Percentiles rank a stretch among this genome's conserved stretches.
Conservation (phyloP, 1,140 invertebrate species). For the Solenopsis fugax region DNA sequence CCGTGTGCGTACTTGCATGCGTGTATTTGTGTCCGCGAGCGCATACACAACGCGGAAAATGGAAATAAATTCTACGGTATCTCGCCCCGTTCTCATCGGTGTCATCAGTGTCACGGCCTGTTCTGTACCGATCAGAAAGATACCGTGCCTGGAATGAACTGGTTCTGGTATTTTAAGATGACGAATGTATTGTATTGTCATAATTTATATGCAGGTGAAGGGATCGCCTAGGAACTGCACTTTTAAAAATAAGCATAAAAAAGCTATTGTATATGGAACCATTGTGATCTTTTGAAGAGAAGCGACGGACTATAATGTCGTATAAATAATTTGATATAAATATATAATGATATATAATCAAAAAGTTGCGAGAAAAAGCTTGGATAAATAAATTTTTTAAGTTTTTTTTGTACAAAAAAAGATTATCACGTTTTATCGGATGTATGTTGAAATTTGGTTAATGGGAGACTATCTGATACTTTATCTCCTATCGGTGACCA, state of each 20-base stretch:
- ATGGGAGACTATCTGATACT: constrained; percentile 70
- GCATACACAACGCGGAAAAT: constrained; percentile 62
- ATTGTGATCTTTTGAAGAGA: neutral
- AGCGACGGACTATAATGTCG: neutral
- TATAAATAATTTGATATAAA: constrained; percentile 9
- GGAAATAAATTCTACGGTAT: constrained; percentile 70
- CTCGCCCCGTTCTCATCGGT: constrained; percentile 42
- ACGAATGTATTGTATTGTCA: neutral
- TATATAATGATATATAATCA: neutral
- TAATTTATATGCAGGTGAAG: too few species aligned
- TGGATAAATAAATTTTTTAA: neutral
- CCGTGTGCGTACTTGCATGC: constrained; percentile 60
- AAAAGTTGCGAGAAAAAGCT: neutral
- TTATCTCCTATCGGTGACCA: constrained; percentile 71
- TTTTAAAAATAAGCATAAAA: too few species aligned
- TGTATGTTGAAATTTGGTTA: constrained; percentile 56
- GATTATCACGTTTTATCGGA: neutral
- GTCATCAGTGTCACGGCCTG: constrained; percentile 54
- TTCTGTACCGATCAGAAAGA: constrained; percentile 1
- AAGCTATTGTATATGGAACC: too few species aligned
- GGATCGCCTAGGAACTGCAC: too few species aligned
- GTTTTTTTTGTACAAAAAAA: neutral
- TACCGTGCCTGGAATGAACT: neutral
- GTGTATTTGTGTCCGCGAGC: constrained; percentile 39
- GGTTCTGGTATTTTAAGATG: neutral